Percentiles rank a stretch among this genome's conserved stretches.
Evolutionary conservation across 2,113 vertebrate species (phyloP).

Genomic region (Antechinus stuartii): DNA sequence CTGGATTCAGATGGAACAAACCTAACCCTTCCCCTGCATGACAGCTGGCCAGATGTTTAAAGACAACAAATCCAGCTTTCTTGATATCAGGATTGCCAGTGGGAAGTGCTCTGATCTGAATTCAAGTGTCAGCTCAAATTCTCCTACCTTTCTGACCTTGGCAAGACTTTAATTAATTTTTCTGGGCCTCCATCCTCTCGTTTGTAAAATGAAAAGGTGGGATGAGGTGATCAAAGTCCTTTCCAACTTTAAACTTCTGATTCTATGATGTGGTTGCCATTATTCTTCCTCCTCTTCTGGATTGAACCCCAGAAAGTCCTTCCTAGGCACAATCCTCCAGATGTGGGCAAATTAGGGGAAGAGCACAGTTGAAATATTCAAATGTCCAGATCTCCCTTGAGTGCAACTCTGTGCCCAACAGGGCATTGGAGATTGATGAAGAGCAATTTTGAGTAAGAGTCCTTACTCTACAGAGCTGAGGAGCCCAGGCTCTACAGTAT

Average conservation of each 20-base stretch:
- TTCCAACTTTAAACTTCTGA: neutral
- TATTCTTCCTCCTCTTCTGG: neutral
- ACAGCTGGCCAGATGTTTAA: neutral
- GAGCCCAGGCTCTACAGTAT: neutral
- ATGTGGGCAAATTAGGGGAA: neutral
- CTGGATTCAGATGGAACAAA: neutral
- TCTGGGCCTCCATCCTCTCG: neutral
- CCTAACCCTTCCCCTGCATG: neutral
- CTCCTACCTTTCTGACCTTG: neutral
- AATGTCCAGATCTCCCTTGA: neutral
- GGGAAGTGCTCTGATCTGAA: neutral
- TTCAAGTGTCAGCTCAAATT: neutral
- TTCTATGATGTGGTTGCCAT: neutral
- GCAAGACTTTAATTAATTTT: neutral
- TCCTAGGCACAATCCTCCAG: neutral
- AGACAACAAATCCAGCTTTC: neutral
- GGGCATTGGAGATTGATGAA: neutral
- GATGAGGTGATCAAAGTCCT: neutral
- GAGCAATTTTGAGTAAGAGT: neutral
- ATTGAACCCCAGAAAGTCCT: neutral
- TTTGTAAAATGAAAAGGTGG: neutral
- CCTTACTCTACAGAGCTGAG: neutral
- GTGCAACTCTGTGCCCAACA: neutral
- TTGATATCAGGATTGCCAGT: too few species aligned
- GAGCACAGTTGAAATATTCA: neutral